phyloP scores from a whole-genome alignment of 2,113 vertebrate genomes.

The Lampris megalopsis region DNA sequence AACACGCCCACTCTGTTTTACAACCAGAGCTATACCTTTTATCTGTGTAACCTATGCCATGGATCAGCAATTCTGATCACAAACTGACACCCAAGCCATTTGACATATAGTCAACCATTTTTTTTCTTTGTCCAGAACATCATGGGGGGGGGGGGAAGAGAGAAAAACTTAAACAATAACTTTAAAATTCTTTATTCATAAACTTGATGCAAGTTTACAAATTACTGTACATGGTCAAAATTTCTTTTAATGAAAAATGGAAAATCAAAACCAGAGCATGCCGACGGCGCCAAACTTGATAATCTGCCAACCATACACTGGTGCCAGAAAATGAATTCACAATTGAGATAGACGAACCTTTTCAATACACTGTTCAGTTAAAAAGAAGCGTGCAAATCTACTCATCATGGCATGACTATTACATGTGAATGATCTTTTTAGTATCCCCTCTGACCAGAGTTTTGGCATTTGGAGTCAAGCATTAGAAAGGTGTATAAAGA shows the following conservation, averaged over 20 bases:
- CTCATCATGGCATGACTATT: constrained; percentile 47
- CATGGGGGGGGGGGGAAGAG: no score
- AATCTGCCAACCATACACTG: constrained; percentile 30
- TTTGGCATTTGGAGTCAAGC: constrained; percentile 45
- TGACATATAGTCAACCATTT: no score
- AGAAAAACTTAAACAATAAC: no score
- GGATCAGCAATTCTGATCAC: no score
- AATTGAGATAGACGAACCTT: constrained; percentile 44
- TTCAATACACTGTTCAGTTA: constrained; percentile 62
- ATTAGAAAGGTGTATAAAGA: constrained; percentile 12
- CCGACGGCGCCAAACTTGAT: constrained; percentile 45
- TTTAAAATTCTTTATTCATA: constrained; percentile 88
- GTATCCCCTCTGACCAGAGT: constrained; percentile 27
- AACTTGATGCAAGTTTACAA: constrained; percentile 90
- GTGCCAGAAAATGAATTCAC: constrained; percentile 50
- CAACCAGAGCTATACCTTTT: no score
- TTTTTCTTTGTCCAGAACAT: no score
- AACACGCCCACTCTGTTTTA: no score
- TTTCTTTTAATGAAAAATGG: constrained; percentile 73
- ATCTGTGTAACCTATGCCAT: no score
- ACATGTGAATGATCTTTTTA: constrained; percentile 19
- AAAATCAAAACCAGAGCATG: constrained; percentile 55
- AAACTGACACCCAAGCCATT: no score
- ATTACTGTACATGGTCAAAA: constrained; percentile 55
- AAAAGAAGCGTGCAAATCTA: constrained; percentile 58